Percentiles rank a stretch among this genome's conserved stretches.
Conservation (phyloP, 2,797 vertebrate species). For the Rachycentron canadum region DNA sequence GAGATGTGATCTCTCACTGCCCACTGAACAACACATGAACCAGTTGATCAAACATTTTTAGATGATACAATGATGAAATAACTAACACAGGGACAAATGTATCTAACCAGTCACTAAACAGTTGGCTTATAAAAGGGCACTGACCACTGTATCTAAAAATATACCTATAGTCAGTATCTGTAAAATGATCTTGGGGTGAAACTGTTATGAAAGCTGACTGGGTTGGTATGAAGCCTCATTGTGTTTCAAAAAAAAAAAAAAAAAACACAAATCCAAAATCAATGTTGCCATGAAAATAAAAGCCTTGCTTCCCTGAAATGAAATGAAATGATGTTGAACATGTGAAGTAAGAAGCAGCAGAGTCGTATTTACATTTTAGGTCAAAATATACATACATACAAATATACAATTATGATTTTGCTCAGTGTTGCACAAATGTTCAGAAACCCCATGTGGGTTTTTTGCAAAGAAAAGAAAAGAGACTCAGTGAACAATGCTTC, state of each 20-base stretch:
- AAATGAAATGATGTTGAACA: slow-evolving; percentile 27
- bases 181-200: slow-evolving; percentile 42
- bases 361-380: not conserved
- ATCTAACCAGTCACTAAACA: not conserved
- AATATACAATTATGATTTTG: not conserved
- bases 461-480: no score
- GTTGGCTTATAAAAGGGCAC: not conserved
- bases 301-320: slow-evolving; percentile 13
- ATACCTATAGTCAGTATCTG: not conserved
- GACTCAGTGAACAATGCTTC: not conserved
- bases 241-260: slow-evolving; percentile 24
- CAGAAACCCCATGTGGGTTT: not conserved
- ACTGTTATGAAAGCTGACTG: not conserved
- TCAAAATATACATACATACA: not conserved
- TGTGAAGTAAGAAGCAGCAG: not conserved
- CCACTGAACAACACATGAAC: not conserved
- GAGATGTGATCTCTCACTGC: not conserved
- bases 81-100: no score
- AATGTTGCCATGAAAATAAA: slow-evolving; percentile 20
- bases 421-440: accelerated
- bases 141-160: slow-evolving; percentile 2
- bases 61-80: no score
- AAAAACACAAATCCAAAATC: slow-evolving; percentile 47
- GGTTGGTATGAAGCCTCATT: slow-evolving; percentile 4
- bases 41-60: no score